These are phyloP conservation scores for Lucifuga dentata DNA, from an alignment of 2,113 vertebrate genomes.

Conservation along the genomic window DNA sequence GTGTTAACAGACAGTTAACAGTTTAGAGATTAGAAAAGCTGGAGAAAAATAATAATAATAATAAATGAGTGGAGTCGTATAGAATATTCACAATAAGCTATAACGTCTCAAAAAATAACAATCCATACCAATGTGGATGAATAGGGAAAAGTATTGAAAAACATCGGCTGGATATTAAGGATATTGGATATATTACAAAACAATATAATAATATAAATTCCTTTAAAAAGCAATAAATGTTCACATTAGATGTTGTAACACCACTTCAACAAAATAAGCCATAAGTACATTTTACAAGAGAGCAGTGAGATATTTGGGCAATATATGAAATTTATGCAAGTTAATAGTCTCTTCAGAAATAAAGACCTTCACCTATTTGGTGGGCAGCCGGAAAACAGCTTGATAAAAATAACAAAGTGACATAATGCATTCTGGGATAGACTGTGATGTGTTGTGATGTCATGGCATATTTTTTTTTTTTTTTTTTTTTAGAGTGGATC, in stretches of 20 bases:
- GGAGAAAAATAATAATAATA: slow-evolving; percentile 20
- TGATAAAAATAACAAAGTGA: slow-evolving; percentile 63
- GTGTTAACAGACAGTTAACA: slow-evolving; percentile 46
- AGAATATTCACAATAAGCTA: slow-evolving; percentile 32
- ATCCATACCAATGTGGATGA: slow-evolving; percentile 50
- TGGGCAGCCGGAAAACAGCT: slow-evolving; percentile 47
- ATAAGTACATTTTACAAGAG: slow-evolving; percentile 74
- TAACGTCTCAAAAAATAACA: slow-evolving; percentile 25
- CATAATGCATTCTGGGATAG: slow-evolving; percentile 65
- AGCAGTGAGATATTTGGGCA: slow-evolving; percentile 73
- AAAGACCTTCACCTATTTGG: slow-evolving; percentile 31
- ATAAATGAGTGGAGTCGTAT: slow-evolving; percentile 22
- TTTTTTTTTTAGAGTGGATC: slow-evolving; percentile 32
- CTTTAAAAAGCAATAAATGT: slow-evolving; percentile 83
- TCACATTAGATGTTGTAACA: slow-evolving; percentile 83
- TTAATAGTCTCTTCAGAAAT: slow-evolving; percentile 61
- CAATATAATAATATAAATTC: slow-evolving; percentile 82
- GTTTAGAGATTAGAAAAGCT: slow-evolving; percentile 54
- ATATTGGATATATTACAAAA: slow-evolving; percentile 83
- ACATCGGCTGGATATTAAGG: slow-evolving; percentile 72
- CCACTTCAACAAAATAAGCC: slow-evolving; percentile 75
- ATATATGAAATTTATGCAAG: slow-evolving; percentile 66
- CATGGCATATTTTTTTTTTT: no score
- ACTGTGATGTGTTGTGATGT: slow-evolving; percentile 31
- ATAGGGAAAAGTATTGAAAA: slow-evolving; percentile 53